Conservation (phyloP, 1,140 invertebrate genomes). For the Saccostrea cuccullata region DNA sequence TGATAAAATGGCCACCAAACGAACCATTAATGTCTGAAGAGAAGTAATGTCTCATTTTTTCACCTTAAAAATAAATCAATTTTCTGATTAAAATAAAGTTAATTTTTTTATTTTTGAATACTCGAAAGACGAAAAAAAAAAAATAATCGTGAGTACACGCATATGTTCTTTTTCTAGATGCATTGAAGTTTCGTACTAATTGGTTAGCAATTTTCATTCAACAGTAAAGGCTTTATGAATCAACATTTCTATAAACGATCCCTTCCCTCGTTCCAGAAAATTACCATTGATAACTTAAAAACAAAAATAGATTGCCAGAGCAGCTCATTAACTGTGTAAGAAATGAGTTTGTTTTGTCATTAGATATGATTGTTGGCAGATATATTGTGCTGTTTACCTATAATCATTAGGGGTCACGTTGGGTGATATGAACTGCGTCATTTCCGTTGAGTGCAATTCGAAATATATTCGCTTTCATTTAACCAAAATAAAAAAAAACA, state of each 20-base stretch:
- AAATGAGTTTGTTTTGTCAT: neutral
- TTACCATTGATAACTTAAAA: constrained; percentile 25
- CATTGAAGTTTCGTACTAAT: neutral
- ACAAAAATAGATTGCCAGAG: constrained; percentile 14
- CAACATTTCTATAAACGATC: constrained; percentile 3
- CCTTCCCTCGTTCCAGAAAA: neutral
- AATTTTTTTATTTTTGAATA: neutral
- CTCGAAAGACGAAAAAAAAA: neutral
- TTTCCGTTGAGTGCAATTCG: constrained; percentile 11
- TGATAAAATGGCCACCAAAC: neutral
- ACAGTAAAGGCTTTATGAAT: neutral
- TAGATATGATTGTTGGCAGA: neutral
- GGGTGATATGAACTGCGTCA: neutral
- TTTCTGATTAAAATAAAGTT: neutral
- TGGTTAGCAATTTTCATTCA: constrained; percentile 9
- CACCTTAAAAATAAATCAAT: neutral
- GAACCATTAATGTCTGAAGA: neutral
- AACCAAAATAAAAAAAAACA: neutral
- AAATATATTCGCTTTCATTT: neutral
- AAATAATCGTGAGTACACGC: neutral
- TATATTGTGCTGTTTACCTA: neutral
- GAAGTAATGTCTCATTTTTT: neutral
- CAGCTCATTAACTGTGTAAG: constrained; percentile 20
- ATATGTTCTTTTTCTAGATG: neutral
- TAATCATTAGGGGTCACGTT: neutral